Conservation (phyloP, 1,140 invertebrate species). For the Venturia canescens region DNA sequence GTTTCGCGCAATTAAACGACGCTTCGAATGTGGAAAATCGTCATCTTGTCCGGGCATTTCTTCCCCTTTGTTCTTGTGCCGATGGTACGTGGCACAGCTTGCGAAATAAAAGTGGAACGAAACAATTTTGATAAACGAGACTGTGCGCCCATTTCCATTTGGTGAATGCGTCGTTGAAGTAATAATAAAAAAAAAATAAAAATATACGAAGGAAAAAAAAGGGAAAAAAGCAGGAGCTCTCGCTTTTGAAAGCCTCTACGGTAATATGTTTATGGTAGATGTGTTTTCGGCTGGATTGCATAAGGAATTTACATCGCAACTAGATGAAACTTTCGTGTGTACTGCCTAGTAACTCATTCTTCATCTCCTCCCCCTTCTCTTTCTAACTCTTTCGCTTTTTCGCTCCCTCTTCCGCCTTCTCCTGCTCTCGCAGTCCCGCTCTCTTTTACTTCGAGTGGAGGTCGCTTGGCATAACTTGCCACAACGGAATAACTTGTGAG, state of each 20-base stretch:
- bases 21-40: too few relatives aligned
- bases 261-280: conserved; percentile 46
- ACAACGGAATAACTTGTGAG: conserved; percentile 41
- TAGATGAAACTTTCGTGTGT: conserved; percentile 47
- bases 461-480: conserved; percentile 35
- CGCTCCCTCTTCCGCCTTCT: too few relatives aligned
- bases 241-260: conserved; percentile 31
- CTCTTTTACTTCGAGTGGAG: not conserved
- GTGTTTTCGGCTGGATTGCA: conserved; percentile 42
- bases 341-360: conserved; percentile 48
- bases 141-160: conserved; percentile 2
- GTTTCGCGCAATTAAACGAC: too few relatives aligned
- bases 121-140: conserved; percentile 5
- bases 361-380: conserved; percentile 15
- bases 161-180: not conserved
- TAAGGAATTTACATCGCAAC: conserved; percentile 51
- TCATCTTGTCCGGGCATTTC: too few relatives aligned
- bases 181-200: not conserved
- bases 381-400: not conserved
- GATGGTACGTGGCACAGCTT: not conserved
- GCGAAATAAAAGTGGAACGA: not conserved
- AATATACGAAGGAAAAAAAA: not conserved
- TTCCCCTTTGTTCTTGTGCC: too few relatives aligned
- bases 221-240: not conserved
- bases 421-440: too few relatives aligned